Conservation (phyloP, 2,797 vertebrate genomes). For the Microchirus variegatus region DNA sequence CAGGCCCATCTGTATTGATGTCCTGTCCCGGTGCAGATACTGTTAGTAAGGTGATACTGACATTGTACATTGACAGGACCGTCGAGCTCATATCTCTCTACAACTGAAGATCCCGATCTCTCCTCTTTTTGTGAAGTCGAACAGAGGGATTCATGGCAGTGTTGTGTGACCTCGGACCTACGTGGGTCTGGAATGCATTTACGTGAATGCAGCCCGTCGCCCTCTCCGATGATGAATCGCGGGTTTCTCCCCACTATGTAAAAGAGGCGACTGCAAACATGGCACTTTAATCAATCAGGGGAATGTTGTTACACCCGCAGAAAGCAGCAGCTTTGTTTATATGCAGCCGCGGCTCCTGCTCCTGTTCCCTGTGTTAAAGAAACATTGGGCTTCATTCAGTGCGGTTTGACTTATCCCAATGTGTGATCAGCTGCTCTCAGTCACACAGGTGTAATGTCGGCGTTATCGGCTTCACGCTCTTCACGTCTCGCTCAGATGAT, state of each 20-base stretch:
- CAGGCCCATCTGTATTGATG: conserved; percentile 4
- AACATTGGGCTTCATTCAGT: conserved; percentile 27
- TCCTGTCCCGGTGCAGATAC: conserved; percentile 14
- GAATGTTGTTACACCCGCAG: conserved; percentile 71
- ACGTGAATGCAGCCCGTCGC: conserved; percentile 74
- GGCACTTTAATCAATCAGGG: conserved; percentile 81
- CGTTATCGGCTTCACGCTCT: conserved; percentile 32
- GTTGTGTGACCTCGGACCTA: conserved; percentile 42
- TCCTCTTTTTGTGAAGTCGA: conserved; percentile 11
- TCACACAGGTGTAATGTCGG: conserved; percentile 13
- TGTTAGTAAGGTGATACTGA: conserved; percentile 20
- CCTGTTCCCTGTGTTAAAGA: conserved; percentile 7
- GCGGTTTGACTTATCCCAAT: conserved; percentile 1
- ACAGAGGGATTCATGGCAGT: conserved; percentile 29
- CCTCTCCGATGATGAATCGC: conserved; percentile 73
- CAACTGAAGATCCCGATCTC: background rate
- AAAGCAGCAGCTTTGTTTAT: conserved; percentile 52
- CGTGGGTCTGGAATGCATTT: conserved; percentile 66
- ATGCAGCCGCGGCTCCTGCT: conserved; percentile 30
- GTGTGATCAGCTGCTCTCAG: conserved; percentile 40
- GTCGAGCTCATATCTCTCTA: conserved; percentile 13
- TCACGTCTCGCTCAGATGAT: conserved; percentile 27
- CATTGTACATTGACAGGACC: conserved; percentile 21
- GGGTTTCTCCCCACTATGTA: conserved; percentile 76
- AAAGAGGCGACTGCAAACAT: conserved; percentile 74